These are phyloP conservation scores for Penelope pileata DNA, from an alignment of 2,113 vertebrate genomes.

Conservation along the genomic window DNA sequence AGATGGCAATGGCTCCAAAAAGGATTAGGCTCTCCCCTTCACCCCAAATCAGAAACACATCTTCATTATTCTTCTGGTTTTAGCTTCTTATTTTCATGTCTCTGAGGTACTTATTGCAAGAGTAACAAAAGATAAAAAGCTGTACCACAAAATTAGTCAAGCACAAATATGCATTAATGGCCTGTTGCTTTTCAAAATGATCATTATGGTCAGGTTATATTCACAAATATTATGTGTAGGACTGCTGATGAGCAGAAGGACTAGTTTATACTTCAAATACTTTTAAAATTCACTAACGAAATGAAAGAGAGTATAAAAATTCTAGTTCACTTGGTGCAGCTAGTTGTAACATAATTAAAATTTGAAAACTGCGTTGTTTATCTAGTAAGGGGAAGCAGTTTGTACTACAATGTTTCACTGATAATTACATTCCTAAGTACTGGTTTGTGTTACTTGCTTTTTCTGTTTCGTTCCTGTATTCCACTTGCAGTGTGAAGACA, in stretches of 20 bases:
- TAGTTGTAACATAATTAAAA: neutral
- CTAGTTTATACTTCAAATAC: neutral
- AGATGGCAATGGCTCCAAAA: neutral
- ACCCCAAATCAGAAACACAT: neutral
- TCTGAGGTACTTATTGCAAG: neutral
- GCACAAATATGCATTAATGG: neutral
- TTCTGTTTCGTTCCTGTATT: neutral
- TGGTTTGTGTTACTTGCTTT: slow-evolving; percentile 25
- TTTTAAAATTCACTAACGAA: neutral
- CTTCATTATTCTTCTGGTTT: neutral
- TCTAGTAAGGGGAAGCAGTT: neutral
- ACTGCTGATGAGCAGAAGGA: neutral
- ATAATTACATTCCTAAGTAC: neutral
- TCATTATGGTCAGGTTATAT: neutral
- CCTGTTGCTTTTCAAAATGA: neutral
- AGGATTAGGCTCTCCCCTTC: neutral
- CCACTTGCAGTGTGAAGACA: slow-evolving; percentile 12
- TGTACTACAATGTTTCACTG: neutral
- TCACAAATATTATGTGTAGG: neutral
- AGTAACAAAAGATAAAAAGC: neutral
- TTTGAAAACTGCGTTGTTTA: neutral
- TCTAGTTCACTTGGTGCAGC: neutral
- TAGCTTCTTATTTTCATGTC: neutral
- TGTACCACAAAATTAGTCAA: neutral
- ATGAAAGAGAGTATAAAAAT: neutral